Percentiles rank a stretch among this genome's conserved stretches.
These are phyloP conservation scores for Aleadryas rufinucha DNA, from an alignment of 2,113 vertebrate species.

Conservation along the genomic window DNA sequence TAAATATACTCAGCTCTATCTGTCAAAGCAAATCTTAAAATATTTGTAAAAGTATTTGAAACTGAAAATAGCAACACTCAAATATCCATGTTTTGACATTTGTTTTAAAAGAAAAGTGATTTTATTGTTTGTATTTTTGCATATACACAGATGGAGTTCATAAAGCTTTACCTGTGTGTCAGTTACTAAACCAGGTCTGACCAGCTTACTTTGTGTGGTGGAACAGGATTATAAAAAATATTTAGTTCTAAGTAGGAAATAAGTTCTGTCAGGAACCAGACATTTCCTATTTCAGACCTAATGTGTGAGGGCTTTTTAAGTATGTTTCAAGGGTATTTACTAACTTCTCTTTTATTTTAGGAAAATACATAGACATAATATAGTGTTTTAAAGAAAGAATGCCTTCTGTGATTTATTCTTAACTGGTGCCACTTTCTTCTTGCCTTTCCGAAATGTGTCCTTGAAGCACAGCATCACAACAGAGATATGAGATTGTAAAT, in stretches of 20 bases:
- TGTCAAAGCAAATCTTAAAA: neutral
- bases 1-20: neutral
- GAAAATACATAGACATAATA: neutral
- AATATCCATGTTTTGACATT: neutral
- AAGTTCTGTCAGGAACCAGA: neutral
- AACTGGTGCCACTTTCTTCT: neutral
- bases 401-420: neutral
- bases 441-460: neutral
- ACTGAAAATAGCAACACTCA: neutral
- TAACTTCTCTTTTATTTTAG: neutral
- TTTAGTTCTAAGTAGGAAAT: neutral
- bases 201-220: neutral
- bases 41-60: neutral
- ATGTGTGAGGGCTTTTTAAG: neutral
- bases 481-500: neutral
- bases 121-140: neutral
- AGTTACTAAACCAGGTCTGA: neutral
- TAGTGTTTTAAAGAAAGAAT: neutral
- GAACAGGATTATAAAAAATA: neutral
- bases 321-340: neutral
- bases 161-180: neutral
- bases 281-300: neutral
- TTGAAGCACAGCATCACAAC: neutral
- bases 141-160: neutral
- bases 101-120: neutral